A percentile compares a stretch with the other conserved stretches of the same genome.
phyloP scores from a whole-genome alignment of 2,888 invertebrate species.

The Campaea margaritaria region DNA sequence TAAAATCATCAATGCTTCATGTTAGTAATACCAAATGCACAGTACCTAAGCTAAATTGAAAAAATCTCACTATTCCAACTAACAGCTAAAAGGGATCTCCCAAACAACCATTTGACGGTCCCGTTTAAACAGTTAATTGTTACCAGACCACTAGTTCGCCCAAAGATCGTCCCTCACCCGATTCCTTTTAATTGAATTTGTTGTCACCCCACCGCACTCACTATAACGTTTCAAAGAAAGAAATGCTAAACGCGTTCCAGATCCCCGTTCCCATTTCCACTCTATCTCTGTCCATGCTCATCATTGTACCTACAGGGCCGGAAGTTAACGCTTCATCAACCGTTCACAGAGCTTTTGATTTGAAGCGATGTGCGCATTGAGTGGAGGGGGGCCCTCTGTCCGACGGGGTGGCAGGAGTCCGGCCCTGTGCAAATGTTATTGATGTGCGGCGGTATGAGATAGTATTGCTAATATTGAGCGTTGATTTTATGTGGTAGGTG shows the following conservation, averaged over 20 bases:
- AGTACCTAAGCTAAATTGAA: too few relatives aligned
- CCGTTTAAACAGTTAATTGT: not conserved
- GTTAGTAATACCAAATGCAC: too few relatives aligned
- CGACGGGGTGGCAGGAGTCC: conserved; percentile 41
- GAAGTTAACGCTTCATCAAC: conserved; percentile 60
- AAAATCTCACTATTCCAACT: too few relatives aligned
- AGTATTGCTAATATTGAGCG: conserved; percentile 60
- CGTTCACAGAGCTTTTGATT: conserved; percentile 60
- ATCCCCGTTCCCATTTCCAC: conserved; percentile 26
- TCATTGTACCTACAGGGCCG: conserved; percentile 49
- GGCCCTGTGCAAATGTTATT: conserved; percentile 67
- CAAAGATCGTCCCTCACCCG: not conserved
- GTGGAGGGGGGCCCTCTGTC: conserved; percentile 42
- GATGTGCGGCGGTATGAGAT: conserved; percentile 54
- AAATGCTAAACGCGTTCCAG: conserved; percentile 29
- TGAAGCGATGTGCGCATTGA: conserved; percentile 65
- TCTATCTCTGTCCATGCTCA: conserved; percentile 35
- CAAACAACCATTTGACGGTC: too few relatives aligned
- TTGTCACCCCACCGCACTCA: conserved; percentile 20
- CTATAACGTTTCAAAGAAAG: conserved; percentile 23
- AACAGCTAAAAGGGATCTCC: too few relatives aligned
- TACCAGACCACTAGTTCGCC: not conserved
- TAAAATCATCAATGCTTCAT: too few relatives aligned
- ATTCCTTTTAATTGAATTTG: conserved; percentile 25
- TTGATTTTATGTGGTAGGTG: conserved; percentile 52